Percentiles rank a stretch among this genome's conserved stretches.
Conservation (phyloP, 2,888 invertebrate genomes). For the Gastrophysa polygoni region DNA sequence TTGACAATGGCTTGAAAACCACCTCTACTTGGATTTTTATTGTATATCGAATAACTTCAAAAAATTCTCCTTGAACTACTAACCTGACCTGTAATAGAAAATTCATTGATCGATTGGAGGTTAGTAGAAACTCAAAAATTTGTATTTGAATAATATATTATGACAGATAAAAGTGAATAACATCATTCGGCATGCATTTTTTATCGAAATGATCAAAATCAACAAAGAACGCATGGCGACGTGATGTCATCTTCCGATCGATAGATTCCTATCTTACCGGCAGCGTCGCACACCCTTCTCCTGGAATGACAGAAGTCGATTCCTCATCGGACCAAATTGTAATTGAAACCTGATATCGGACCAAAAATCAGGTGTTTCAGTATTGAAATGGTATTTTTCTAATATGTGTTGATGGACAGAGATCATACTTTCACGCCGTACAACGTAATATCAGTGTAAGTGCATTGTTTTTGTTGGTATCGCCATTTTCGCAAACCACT, state of each 20-base stretch:
- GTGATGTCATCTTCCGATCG: slow-evolving; percentile 19
- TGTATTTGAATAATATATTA: no score
- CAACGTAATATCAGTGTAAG: slow-evolving; percentile 47
- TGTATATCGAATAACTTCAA: no score
- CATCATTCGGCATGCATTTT: background rate
- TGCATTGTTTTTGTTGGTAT: slow-evolving; percentile 50
- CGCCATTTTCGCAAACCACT: slow-evolving; percentile 59
- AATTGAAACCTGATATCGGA: slow-evolving; percentile 52
- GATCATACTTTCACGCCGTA: slow-evolving; percentile 51
- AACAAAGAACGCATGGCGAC: background rate
- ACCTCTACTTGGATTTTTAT: no score
- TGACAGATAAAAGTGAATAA: no score
- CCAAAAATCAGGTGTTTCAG: slow-evolving; percentile 53
- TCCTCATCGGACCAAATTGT: slow-evolving; percentile 59
- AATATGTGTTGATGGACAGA: slow-evolving; percentile 47
- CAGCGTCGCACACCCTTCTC: slow-evolving; percentile 53
- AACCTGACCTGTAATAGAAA: no score
- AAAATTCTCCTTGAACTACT: no score
- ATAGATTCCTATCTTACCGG: slow-evolving; percentile 49
- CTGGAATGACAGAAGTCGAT: slow-evolving; percentile 52
- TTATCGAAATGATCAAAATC: slow-evolving; percentile 1
- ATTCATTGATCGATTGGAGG: no score
- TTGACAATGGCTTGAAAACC: no score
- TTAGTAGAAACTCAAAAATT: no score
- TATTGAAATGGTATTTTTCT: slow-evolving; percentile 57